phyloP scores from a whole-genome alignment of 2,797 vertebrate genomes.

The Coranthus polyacanthus region DNA sequence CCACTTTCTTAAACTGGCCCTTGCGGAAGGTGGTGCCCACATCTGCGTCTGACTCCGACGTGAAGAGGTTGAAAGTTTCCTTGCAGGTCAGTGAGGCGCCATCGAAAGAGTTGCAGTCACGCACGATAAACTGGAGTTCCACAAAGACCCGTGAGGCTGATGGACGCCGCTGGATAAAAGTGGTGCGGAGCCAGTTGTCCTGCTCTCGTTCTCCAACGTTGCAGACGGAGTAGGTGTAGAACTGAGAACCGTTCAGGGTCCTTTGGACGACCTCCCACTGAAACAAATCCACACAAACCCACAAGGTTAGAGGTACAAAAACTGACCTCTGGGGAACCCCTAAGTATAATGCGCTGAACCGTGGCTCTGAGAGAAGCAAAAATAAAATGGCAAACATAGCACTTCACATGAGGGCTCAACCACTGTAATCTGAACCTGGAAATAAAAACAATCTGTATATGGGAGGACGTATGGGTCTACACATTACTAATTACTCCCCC shows the following conservation, averaged over 20 bases:
- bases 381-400: constrained; percentile 27
- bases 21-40: constrained; percentile 96
- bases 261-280: constrained; percentile 97
- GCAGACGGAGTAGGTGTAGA: constrained; percentile 95
- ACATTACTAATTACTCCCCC: constrained; percentile 24
- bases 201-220: constrained; percentile 93
- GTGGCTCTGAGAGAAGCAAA: constrained; percentile 47
- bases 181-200: constrained; percentile 98
- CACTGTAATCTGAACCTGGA: constrained; percentile 50
- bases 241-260: constrained; percentile 90
- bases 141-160: constrained; percentile 92
- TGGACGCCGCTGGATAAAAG: constrained; percentile 93
- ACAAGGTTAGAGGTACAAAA: constrained; percentile 58
- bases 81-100: constrained; percentile 91
- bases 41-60: constrained; percentile 92
- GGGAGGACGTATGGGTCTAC: constrained; percentile 5
- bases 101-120: constrained; percentile 95
- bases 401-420: constrained; percentile 37
- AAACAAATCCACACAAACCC: constrained; percentile 43
- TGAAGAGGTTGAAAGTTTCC: constrained; percentile 96
- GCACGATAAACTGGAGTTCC: constrained; percentile 93
- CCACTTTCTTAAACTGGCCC: constrained; percentile 92
- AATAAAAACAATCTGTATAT: constrained; percentile 31
- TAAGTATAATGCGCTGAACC: constrained; percentile 48
- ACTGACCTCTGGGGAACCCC: constrained; percentile 35